Conservation (phyloP, 1,140 invertebrate genomes). For the Diploscapter pachys region DNA sequence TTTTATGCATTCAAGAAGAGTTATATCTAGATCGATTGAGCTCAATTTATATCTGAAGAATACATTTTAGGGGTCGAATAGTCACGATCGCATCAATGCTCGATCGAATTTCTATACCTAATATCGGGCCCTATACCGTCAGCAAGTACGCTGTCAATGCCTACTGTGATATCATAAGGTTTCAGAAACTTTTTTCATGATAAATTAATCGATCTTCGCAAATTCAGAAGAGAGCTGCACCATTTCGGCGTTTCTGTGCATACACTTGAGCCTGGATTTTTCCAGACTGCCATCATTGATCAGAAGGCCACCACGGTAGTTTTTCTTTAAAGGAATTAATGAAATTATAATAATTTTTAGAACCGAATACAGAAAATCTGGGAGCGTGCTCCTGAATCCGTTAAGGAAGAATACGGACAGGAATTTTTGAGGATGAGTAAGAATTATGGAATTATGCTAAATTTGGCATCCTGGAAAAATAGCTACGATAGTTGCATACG, state of each 20-base stretch:
- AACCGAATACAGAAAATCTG: slow-evolving; percentile 27
- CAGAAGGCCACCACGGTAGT: slow-evolving; percentile 13
- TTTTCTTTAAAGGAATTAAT: not conserved
- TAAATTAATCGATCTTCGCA: not conserved
- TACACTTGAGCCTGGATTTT: slow-evolving; percentile 43
- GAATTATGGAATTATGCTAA: too few species aligned
- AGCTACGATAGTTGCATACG: not conserved
- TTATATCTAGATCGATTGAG: not conserved
- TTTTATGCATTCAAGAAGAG: not conserved
- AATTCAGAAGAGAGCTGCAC: slow-evolving; percentile 31
- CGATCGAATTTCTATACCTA: slow-evolving; percentile 33
- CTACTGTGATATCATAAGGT: slow-evolving; percentile 43
- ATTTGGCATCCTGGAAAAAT: too few species aligned
- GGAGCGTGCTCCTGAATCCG: slow-evolving; percentile 13
- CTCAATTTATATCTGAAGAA: too few species aligned
- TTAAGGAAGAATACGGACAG: slow-evolving; percentile 38
- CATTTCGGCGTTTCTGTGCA: slow-evolving; percentile 35
- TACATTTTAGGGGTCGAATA: slow-evolving; percentile 35
- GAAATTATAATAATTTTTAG: slow-evolving; percentile 4
- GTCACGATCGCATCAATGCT: slow-evolving; percentile 40
- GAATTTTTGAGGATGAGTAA: slow-evolving; percentile 33
- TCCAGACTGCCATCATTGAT: slow-evolving; percentile 33
- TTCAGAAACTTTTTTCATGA: not conserved
- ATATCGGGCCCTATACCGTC: slow-evolving; percentile 41
- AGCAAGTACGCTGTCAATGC: slow-evolving; percentile 38